phyloP scores from a whole-genome alignment of 2,888 invertebrate species.

The Lamproptera curius region DNA sequence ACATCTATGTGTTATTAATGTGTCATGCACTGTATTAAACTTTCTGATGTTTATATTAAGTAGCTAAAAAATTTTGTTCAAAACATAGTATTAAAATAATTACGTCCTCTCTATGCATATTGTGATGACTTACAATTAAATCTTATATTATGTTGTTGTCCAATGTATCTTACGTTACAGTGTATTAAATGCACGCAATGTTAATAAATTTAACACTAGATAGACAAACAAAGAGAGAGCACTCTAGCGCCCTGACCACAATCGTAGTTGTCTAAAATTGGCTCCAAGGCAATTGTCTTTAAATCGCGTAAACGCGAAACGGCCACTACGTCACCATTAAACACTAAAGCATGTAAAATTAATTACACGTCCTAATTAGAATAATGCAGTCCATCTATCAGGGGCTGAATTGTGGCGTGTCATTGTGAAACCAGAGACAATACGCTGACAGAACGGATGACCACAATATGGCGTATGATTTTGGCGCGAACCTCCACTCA shows the following conservation, averaged over 20 bases:
- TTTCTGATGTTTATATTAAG: no score
- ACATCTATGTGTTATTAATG: no score
- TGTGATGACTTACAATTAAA: no score
- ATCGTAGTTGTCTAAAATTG: conserved; percentile 2
- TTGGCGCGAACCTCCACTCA: conserved; percentile 68
- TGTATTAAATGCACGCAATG: no score
- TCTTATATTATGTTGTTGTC: no score
- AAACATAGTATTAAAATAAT: no score
- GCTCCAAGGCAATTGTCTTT: conserved; percentile 1
- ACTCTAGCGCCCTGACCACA: not conserved
- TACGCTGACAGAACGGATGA: conserved; percentile 75
- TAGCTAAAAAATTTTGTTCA: no score
- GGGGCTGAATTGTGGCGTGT: conserved; percentile 66
- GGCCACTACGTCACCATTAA: conserved; percentile 16
- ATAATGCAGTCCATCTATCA: conserved; percentile 66
- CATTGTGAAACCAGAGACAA: conserved; percentile 70
- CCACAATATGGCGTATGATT: conserved; percentile 65
- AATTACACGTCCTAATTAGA: conserved; percentile 71
- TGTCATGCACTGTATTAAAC: no score
- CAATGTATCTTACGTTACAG: no score
- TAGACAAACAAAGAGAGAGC: conserved; percentile 1
- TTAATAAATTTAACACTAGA: no score
- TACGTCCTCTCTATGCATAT: no score
- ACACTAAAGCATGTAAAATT: conserved; percentile 37
- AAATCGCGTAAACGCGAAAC: conserved; percentile 9